Conservation (phyloP, 2,797 vertebrate genomes). For the Xiphorhynchus erythropygius region DNA sequence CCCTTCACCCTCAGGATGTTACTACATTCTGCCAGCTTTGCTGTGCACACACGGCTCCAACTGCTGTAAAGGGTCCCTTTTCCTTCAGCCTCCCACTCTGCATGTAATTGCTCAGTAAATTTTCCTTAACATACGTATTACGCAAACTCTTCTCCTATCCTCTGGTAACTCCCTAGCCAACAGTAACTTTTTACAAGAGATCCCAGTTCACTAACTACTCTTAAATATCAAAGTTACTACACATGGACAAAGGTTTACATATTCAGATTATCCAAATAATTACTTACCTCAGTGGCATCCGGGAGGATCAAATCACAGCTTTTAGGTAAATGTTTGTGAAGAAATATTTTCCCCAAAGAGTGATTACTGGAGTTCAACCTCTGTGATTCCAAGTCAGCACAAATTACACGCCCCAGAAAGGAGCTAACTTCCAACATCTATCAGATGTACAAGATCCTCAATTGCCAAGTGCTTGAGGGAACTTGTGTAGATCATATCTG, state of each 20-base stretch:
- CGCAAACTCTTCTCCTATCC: background rate
- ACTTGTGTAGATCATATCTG: background rate
- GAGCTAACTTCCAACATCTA: background rate
- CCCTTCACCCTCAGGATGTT: background rate
- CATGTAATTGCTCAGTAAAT: background rate
- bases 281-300: background rate
- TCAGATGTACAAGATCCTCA: background rate
- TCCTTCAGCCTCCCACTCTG: conserved; percentile 3
- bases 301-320: background rate
- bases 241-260: background rate
- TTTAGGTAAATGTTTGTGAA: conserved; percentile 9
- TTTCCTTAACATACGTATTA: background rate
- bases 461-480: background rate
- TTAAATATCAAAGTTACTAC: background rate
- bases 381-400: background rate
- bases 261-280: background rate
- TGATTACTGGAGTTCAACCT: background rate
- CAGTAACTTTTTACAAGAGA: conserved; percentile 3
- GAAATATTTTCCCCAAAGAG: background rate
- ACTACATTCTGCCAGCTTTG: background rate
- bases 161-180: background rate
- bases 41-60: background rate
- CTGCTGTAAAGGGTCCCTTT: background rate
- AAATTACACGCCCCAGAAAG: background rate
- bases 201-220: background rate